Evolutionary conservation across 2,888 invertebrate species (phyloP).

Genomic region (Phengaris alcon): DNA sequence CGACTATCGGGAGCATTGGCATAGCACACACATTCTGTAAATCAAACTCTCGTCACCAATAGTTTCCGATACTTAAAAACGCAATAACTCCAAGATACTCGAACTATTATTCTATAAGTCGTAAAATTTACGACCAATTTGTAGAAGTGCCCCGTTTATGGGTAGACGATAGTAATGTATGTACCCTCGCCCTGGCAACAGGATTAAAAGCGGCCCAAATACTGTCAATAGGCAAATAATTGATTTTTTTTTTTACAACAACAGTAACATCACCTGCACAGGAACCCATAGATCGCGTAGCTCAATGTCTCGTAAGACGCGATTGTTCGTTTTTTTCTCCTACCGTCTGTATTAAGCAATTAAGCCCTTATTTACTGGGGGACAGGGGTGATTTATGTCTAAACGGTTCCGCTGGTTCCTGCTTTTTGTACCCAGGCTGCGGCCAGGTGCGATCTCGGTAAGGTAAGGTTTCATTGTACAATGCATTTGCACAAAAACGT

Average conservation of each 20-base stretch:
- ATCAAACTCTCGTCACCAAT: constrained; percentile 3
- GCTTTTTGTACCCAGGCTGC: constrained; percentile 42
- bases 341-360: constrained; percentile 57
- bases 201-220: constrained; percentile 60
- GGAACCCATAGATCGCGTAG: constrained; percentile 64
- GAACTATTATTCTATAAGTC: constrained; percentile 24
- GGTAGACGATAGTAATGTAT: constrained; percentile 24
- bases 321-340: constrained; percentile 56
- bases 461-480: constrained; percentile 65
- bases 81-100: not conserved
- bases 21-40: not conserved
- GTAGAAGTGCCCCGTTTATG: constrained; percentile 56
- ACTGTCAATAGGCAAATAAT: constrained; percentile 70
- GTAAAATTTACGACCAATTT: constrained; percentile 69
- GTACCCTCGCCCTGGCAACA: constrained; percentile 45
- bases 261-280: constrained; percentile 70
- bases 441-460: constrained; percentile 71
- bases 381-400: constrained; percentile 61
- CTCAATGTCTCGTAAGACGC: constrained; percentile 66
- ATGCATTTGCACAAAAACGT: constrained; percentile 76
- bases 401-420: constrained; percentile 49
- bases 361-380: constrained; percentile 64
- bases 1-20: not conserved
- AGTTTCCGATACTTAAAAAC: constrained; percentile 20
- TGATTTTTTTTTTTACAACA: constrained; percentile 59